Conservation (phyloP, 2,113 vertebrate genomes). For the Anoura caudifer region DNA sequence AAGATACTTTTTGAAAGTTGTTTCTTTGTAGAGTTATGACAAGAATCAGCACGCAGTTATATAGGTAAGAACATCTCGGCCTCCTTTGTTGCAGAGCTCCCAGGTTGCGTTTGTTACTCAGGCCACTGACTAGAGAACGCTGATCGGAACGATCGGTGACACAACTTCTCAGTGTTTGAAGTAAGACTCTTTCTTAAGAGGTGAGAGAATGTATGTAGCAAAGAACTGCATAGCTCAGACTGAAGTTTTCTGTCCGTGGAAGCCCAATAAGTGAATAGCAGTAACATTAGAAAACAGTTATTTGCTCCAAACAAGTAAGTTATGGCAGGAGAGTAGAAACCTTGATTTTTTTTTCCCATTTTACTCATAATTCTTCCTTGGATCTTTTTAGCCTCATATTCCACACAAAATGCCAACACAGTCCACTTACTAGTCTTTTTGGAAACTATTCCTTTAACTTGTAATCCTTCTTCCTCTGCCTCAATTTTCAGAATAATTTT, state of each 20-base stretch:
- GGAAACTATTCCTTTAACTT: not conserved
- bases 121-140: not conserved
- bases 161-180: not conserved
- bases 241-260: not conserved
- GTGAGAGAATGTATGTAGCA: not conserved
- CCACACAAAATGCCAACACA: not conserved
- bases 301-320: not conserved
- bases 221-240: not conserved
- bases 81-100: not conserved
- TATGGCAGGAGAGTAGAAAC: not conserved
- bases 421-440: not conserved
- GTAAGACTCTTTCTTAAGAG: not conserved
- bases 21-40: not conserved
- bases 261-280: not conserved
- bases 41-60: not conserved
- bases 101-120: not conserved
- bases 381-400: not conserved
- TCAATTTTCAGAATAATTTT: slow-evolving; percentile 11
- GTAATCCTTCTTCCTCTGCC: not conserved
- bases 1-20: not conserved
- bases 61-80: not conserved
- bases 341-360: not conserved
- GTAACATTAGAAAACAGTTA: not conserved
- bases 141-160: not conserved
- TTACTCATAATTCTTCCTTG: not conserved